Evolutionary conservation across 2,888 invertebrate genomes (phyloP).

Genomic region (Nemurella pictetii): DNA sequence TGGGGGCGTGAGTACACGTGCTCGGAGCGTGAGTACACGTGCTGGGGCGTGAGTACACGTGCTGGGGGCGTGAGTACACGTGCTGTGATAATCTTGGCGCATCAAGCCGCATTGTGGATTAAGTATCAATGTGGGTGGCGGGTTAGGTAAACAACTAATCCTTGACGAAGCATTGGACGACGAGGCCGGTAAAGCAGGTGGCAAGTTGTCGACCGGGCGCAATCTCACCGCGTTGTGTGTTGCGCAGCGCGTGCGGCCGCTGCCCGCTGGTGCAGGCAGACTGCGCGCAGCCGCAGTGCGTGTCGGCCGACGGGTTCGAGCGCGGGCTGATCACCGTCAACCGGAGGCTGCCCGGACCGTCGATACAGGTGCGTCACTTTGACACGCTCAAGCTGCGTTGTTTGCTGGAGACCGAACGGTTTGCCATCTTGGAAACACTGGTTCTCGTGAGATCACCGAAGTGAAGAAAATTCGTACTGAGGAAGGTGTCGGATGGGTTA

Average conservation of each 20-base stretch:
- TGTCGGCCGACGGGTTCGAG: conserved; percentile 56
- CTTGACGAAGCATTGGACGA: too few species aligned
- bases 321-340: conserved; percentile 55
- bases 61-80: not conserved
- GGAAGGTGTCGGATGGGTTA: too few species aligned
- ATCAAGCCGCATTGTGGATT: too few species aligned
- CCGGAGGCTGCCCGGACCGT: conserved; percentile 56
- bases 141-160: too few species aligned
- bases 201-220: not conserved
- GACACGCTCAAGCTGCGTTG: not conserved
- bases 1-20: conserved; percentile 4
- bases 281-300: conserved; percentile 54
- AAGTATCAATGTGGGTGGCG: too few species aligned
- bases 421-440: too few species aligned
- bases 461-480: too few species aligned
- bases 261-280: conserved; percentile 52
- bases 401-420: too few species aligned
- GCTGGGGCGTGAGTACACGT: too few species aligned
- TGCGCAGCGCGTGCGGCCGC: conserved; percentile 53
- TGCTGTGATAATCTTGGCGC: too few species aligned
- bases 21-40: conserved; percentile 36
- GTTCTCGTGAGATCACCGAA: too few species aligned
- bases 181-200: too few species aligned
- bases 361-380: conserved; percentile 51
- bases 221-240: not conserved